A percentile compares a stretch with the other conserved stretches of the same genome.
These are phyloP conservation scores for Rhabdomys dilectus DNA, from an alignment of 2,113 vertebrate genomes.

Conservation along the genomic window DNA sequence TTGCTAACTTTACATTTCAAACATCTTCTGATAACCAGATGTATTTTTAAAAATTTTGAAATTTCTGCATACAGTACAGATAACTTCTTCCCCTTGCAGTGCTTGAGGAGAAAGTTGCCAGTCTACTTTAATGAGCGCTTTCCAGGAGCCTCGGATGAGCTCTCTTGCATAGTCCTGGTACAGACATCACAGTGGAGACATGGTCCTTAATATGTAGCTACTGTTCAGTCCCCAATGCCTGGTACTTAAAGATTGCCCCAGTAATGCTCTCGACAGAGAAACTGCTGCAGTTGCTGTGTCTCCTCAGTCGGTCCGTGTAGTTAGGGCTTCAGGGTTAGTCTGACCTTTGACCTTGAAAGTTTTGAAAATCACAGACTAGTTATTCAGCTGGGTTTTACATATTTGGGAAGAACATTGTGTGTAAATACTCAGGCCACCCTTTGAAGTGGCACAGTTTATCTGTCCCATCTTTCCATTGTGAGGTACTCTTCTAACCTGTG, in stretches of 20 bases:
- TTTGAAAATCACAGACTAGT: conserved; percentile 15
- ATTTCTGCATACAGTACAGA: background rate
- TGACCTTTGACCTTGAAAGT: conserved; percentile 28
- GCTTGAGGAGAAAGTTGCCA: conserved; percentile 15
- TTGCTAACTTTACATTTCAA: conserved; percentile 12
- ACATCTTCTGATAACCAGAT: conserved; percentile 5
- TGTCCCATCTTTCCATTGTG: background rate
- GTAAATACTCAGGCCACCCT: background rate
- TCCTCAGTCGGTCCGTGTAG: background rate
- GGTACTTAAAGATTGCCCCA: background rate
- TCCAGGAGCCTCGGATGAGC: background rate
- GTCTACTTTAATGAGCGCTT: background rate
- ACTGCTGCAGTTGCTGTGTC: background rate
- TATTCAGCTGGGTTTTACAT: background rate
- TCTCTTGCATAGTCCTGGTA: background rate
- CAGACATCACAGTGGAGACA: background rate
- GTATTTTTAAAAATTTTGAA: background rate
- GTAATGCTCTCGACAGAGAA: conserved; percentile 12
- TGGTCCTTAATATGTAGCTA: background rate
- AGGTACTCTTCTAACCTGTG: background rate
- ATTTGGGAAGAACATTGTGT: background rate
- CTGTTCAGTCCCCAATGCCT: background rate
- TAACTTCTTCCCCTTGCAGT: background rate
- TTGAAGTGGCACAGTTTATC: conserved; percentile 1
- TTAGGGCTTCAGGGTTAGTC: background rate